A percentile compares a stretch with the other conserved stretches of the same genome.
phyloP scores from a whole-genome alignment of 2,888 invertebrate genomes.

The Luperina nickerlii region DNA sequence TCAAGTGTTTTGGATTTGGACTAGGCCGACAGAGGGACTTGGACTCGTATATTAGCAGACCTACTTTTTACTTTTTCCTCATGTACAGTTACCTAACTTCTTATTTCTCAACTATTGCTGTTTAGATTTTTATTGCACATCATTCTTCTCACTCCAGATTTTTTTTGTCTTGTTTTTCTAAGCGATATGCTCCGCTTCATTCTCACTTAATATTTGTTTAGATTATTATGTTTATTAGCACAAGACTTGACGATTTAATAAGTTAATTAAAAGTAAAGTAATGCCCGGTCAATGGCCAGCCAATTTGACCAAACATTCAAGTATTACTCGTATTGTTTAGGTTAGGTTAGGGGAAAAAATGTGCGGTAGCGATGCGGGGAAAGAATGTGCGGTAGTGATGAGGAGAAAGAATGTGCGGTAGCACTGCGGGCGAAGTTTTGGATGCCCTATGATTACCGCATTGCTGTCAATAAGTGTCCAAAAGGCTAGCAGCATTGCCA shows the following conservation, averaged over 20 bases:
- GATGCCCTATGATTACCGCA: background rate
- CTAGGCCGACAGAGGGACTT: background rate
- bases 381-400: background rate
- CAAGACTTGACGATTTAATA: slow-evolving; percentile 1
- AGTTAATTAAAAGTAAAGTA: background rate
- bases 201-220: slow-evolving; percentile 11
- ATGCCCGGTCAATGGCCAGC: background rate
- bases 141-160: background rate
- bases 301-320: background rate
- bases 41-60: background rate
- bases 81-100: background rate
- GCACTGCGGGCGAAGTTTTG: background rate
- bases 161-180: background rate
- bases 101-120: slow-evolving; percentile 8
- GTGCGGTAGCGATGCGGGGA: background rate
- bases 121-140: slow-evolving; percentile 5
- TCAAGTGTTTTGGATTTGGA: too few relatives aligned
- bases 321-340: background rate
- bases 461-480: background rate
- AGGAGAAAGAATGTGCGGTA: background rate
- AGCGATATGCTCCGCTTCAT: background rate
- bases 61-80: slow-evolving; percentile 1
- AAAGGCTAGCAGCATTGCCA: background rate
- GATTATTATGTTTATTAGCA: slow-evolving; percentile 7
- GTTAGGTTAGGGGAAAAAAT: background rate